Percentiles rank a stretch among this genome's conserved stretches.
These are phyloP conservation scores for Nothura maculosa DNA, from an alignment of 2,797 vertebrate genomes.

Conservation along the genomic window DNA sequence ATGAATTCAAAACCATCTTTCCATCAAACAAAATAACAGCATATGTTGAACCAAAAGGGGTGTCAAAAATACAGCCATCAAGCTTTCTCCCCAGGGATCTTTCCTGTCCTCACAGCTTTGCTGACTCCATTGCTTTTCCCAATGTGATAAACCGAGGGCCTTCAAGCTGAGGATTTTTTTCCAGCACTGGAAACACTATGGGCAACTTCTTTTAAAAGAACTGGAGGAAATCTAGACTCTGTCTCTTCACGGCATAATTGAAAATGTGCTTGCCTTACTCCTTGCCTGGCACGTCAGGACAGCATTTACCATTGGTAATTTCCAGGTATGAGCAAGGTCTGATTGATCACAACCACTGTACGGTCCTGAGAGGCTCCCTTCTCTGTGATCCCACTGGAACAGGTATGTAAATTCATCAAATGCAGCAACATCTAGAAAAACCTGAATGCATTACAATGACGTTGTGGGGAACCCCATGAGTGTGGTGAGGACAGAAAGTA, in stretches of 20 bases:
- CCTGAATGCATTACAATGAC: not conserved
- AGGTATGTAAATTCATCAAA: not conserved
- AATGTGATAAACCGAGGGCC: not conserved
- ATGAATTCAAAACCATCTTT: too few species aligned
- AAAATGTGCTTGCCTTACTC: not conserved
- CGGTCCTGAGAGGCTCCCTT: not conserved
- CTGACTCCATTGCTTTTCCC: not conserved
- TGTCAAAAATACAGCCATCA: not conserved
- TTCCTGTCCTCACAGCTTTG: not conserved
- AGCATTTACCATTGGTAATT: not conserved
- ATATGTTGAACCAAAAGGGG: not conserved
- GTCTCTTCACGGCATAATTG: too few species aligned
- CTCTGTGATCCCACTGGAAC: not conserved
- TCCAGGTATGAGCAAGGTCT: not conserved
- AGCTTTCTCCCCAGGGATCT: not conserved
- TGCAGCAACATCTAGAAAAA: not conserved
- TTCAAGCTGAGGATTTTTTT: not conserved
- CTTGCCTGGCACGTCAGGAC: not conserved
- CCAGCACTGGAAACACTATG: not conserved
- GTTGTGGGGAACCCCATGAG: not conserved
- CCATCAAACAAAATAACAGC: not conserved
- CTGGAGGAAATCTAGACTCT: not conserved
- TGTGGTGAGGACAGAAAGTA: not conserved
- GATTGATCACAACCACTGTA: not conserved
- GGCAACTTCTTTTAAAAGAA: not conserved